Base-by-base conservation (phyloP, 2,113 vertebrate species). In the Steatornis caripensis region DNA sequence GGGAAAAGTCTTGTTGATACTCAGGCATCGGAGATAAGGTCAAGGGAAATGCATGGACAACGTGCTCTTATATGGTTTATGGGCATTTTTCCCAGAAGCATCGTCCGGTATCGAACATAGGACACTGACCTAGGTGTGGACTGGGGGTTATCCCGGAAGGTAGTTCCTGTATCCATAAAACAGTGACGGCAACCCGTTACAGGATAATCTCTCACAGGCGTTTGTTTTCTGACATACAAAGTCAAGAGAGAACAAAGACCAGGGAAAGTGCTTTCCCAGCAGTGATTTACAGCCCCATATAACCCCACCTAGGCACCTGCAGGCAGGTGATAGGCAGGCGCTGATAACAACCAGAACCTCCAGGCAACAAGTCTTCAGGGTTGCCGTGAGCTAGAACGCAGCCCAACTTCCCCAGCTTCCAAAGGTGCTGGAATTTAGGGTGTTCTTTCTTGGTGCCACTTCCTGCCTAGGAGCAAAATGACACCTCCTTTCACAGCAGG, bases 381-480 rank as follows among this genome's bases (percentile, higher is more conserved):
- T 30, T 84, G 21, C 21, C 0, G 0, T 61, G 20, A 69, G 12
- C 19, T 77, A 65, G 77, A 87, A 51, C 1, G 1, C 20, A 72
- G n/a, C 30, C 37, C 27, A 76, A 7, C 19, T 55, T 83, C 32
- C 21, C 17, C 3, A 3, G 5, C 39, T 93, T 77, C 69, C 68
- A 81, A 84, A 65, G 34, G n/a, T 74, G 34, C 9, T 78, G 49
- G 64, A 51, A 84, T 89, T 18, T 30, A 17, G 5, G 5, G 10
- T 58, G 20, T 36, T 54, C 41, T 70, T 61, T 55, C 46, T 78
- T 75, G 46, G 7, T 34, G 41, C 6, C 39, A 10, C 41, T 66
- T 78, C 77, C 24, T 85, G 48, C 19, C 36, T 51, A 39, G 46
- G 34, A 70, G 15, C 45, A 78, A 84, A 90, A 21, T 0, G 2